Base-by-base conservation (phyloP, 1,140 invertebrate genomes). In the Aphelinus atriplicis region DNA sequence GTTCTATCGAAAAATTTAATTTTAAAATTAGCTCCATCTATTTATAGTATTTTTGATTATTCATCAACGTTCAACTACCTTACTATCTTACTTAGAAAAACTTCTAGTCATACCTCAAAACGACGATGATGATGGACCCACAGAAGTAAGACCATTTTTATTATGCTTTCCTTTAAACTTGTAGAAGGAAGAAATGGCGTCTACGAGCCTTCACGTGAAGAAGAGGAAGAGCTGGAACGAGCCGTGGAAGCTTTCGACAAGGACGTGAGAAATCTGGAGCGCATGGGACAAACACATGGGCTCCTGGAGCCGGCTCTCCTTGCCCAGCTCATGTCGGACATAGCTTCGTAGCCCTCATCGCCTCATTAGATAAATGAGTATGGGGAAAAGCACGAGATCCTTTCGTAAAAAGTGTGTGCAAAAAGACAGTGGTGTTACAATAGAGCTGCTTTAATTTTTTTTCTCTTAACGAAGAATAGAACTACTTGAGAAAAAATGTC, bases 181-280 rank as follows among this genome's bases (percentile, higher is more conserved):
- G 1, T 79, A 93, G 92, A 92, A 85, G 92, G 93, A 82, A 92
- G 92, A 80, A 92, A 93, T 73, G 91, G 92, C 4, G 91, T 92
- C 78, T 93, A 92, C 82, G 90, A 92, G 81, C 91, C 93, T 1
- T 90, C 92, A 50, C 91, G 93, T 79, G 94, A 94, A 81, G 94
- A 96, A 83, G 93, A 93, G 53, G 95, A 95, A 79, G 95, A 95
- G 83, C 85, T 96, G 78, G 94, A 95, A 84, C 91, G 94, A 63
- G 95, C 94, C 6, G 84, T 96, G 60, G 94, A 95, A 79, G 94
- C 93, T 26, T 95, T 95, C 60, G 91, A 95, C 81, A 93, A 93
- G 82, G 92, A 93, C 80, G 91, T 94, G n/a, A 90, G 92, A 81
- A 93, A 92, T 75, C 85, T 94, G 78, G 92, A 93, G 82, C 92